phyloP scores from a whole-genome alignment of 1,140 invertebrate genomes.

The Meloidogyne chitwoodi region DNA sequence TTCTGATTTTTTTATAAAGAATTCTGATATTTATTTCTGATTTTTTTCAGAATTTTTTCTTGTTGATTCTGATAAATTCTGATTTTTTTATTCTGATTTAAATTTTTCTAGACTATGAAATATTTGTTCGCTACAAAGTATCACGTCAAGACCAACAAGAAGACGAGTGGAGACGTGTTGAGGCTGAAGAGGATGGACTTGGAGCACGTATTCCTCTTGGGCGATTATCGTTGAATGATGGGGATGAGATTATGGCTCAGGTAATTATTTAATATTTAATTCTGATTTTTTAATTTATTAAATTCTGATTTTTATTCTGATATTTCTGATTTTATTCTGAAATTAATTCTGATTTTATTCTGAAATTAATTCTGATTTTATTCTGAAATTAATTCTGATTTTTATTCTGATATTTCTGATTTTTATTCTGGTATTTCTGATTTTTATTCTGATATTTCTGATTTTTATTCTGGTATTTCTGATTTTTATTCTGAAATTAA shows the following conservation, averaged over 20 bases:
- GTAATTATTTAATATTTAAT: not conserved
- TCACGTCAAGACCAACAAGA: not conserved
- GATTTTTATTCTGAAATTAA: not conserved
- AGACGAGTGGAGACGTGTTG: constrained; percentile 11
- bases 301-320: not conserved
- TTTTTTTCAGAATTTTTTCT: too few species aligned
- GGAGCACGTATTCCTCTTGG: constrained; percentile 5
- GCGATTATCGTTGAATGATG: constrained; percentile 6
- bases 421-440: too few species aligned
- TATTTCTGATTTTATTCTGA: too few species aligned
- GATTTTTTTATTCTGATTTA: too few species aligned
- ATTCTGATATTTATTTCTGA: not conserved
- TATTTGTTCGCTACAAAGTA: constrained; percentile 22
- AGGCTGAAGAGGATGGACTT: constrained; percentile 8
- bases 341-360: too few species aligned
- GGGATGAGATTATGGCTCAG: constrained; percentile 23
- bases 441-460: too few species aligned
- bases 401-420: too few species aligned
- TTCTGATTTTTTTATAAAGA: too few species aligned
- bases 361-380: too few species aligned
- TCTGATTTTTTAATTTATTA: not conserved
- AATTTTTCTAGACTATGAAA: constrained; percentile 12
- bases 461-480: not conserved
- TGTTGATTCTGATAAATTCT: too few species aligned
- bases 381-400: too few species aligned